Evolutionary conservation across 2,888 invertebrate genomes (phyloP).

Genomic region (Scrobipalpa atriplicella): DNA sequence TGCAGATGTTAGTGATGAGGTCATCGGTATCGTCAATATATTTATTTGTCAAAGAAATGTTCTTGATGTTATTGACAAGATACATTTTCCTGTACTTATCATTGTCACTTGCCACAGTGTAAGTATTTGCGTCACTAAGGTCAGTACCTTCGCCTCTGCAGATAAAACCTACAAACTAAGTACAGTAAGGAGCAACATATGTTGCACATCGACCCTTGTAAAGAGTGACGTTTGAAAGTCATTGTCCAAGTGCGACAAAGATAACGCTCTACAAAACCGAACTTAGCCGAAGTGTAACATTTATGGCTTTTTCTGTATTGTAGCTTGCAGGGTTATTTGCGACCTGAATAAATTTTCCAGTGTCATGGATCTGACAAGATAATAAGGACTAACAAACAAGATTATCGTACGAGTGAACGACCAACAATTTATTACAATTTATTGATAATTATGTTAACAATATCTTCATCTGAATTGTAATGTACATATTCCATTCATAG

Average conservation of each 20-base stretch:
- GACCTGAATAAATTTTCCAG: slow-evolving; percentile 26
- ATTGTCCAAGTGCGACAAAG: too few species aligned
- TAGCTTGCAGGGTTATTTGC: slow-evolving; percentile 21
- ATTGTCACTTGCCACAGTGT: background rate
- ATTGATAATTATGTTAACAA: background rate
- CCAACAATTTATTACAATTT: slow-evolving; percentile 15
- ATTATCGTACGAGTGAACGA: slow-evolving; percentile 17
- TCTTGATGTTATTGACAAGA: background rate
- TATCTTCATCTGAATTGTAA: background rate
- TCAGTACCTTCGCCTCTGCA: background rate
- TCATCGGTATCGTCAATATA: too few species aligned
- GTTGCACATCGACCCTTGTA: background rate
- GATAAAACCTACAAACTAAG: background rate
- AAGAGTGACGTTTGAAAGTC: too few species aligned
- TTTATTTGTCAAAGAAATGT: background rate
- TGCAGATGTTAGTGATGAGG: too few species aligned
- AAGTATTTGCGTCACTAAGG: background rate
- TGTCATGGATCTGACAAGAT: slow-evolving; percentile 19
- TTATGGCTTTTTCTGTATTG: background rate
- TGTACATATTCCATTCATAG: background rate
- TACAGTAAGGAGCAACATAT: background rate
- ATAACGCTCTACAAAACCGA: too few species aligned
- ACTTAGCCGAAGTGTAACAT: too few species aligned
- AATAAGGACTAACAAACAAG: slow-evolving; percentile 26
- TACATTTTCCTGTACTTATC: background rate